Conservation (phyloP, 2,888 invertebrate species). For the Bursaphelenchus okinawaensis region DNA sequence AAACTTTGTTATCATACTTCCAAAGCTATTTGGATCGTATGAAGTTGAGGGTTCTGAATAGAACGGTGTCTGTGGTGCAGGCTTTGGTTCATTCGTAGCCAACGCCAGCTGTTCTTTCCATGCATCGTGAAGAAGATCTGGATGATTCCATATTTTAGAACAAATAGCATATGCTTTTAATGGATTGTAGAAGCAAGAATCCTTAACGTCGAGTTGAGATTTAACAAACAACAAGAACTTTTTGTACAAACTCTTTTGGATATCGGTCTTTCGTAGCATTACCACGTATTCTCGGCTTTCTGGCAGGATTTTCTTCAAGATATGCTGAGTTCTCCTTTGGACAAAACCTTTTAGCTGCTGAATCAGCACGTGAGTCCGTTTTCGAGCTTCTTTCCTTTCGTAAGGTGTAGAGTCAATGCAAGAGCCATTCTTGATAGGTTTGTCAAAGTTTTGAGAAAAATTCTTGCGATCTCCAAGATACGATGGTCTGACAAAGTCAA, state of each 20-base stretch:
- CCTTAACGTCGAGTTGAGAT: slow-evolving; percentile 34
- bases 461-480: slow-evolving; percentile 92
- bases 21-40: not conserved
- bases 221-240: slow-evolving; percentile 77
- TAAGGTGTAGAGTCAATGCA: slow-evolving; percentile 91
- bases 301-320: slow-evolving; percentile 83
- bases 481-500: slow-evolving; percentile 92
- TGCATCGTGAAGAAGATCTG: slow-evolving; percentile 60
- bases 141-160: slow-evolving; percentile 71
- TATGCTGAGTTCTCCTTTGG: slow-evolving; percentile 84
- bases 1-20: not conserved
- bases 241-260: slow-evolving; percentile 84
- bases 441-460: slow-evolving; percentile 96
- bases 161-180: slow-evolving; percentile 96
- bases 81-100: not conserved
- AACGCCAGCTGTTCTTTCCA: slow-evolving; percentile 12
- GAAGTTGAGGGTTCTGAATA: not conserved
- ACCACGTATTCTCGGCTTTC: slow-evolving; percentile 91
- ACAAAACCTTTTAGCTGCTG: slow-evolving; percentile 90
- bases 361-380: slow-evolving; percentile 89
- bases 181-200: slow-evolving; percentile 69
- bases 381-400: slow-evolving; percentile 87
- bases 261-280: slow-evolving; percentile 77
- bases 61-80: not conserved
- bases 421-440: slow-evolving; percentile 90